phyloP scores from a whole-genome alignment of 2,888 invertebrate species.

The Odontocerum albicorne region DNA sequence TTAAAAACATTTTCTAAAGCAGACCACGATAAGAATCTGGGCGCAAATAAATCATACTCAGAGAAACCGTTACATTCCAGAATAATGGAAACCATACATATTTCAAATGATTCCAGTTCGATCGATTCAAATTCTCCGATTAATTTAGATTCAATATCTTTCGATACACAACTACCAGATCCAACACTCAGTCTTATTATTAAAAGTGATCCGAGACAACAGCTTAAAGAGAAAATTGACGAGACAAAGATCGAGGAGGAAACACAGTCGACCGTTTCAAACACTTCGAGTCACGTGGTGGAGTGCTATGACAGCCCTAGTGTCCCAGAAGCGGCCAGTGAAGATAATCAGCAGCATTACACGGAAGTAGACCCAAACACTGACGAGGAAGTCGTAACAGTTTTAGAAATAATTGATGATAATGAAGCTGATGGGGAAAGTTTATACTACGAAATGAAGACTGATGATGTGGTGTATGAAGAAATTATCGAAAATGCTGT shows the following conservation, averaged over 20 bases:
- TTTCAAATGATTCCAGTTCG: slow-evolving; percentile 20
- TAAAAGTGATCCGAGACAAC: slow-evolving; percentile 27
- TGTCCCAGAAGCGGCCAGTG: slow-evolving; percentile 14
- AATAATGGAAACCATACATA: slow-evolving; percentile 13
- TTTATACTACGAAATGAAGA: slow-evolving; percentile 43
- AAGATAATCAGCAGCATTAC: slow-evolving; percentile 23
- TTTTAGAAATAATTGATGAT: slow-evolving; percentile 56
- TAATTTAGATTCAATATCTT: slow-evolving; percentile 22
- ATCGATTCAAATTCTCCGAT: slow-evolving; percentile 22
- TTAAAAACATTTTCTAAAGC: slow-evolving; percentile 29
- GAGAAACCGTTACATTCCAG: slow-evolving; percentile 18
- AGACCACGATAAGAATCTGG: slow-evolving; percentile 8
- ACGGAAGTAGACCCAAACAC: slow-evolving; percentile 24
- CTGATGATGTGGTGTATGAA: slow-evolving; percentile 14
- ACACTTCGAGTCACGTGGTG: slow-evolving; percentile 11
- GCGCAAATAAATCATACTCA: slow-evolving; percentile 10
- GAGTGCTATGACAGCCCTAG: slow-evolving; percentile 30
- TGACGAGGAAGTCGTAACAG: slow-evolving; percentile 56
- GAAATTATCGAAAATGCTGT: slow-evolving; percentile 7
- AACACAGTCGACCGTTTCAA: slow-evolving; percentile 11
- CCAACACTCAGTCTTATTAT: slow-evolving; percentile 29
- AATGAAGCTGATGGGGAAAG: slow-evolving; percentile 43
- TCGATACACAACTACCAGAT: slow-evolving; percentile 33
- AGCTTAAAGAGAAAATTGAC: slow-evolving; percentile 12
- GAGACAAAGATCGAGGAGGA: slow-evolving; percentile 17